Evolutionary conservation across 92 coral and sea anemone species (phyloP).

Genomic region (Virgularia gustaviana): DNA sequence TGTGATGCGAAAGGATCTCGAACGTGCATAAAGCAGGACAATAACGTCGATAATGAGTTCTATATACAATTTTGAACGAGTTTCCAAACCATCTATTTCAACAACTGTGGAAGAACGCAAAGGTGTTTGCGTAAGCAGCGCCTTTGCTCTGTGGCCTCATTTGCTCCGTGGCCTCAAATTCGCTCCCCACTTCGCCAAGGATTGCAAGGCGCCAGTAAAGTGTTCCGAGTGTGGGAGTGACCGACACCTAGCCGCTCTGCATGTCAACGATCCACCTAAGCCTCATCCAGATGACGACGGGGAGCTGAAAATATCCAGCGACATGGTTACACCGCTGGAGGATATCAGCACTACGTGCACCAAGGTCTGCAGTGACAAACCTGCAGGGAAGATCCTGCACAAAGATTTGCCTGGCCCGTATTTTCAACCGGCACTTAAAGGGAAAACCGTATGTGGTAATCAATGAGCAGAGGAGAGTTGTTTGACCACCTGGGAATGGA

Average conservation of each 20-base stretch:
- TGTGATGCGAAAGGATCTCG: too few relatives aligned
- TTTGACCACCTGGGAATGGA: conserved; percentile 24
- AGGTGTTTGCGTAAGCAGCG: conserved; percentile 7
- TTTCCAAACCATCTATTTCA: too few relatives aligned
- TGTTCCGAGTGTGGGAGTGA: conserved; percentile 48
- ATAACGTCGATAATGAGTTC: too few relatives aligned
- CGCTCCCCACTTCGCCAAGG: conserved; percentile 28
- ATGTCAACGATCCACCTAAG: conserved; percentile 19
- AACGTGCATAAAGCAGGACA: too few relatives aligned
- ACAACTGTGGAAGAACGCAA: too few relatives aligned
- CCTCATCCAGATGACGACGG: conserved; percentile 28
- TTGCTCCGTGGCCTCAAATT: conserved; percentile 42
- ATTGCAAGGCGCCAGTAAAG: conserved; percentile 13
- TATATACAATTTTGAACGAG: too few relatives aligned
- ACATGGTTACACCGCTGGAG: background rate
- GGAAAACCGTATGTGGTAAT: conserved; percentile 36
- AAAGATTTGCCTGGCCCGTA: conserved; percentile 44
- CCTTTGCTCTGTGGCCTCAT: too few relatives aligned
- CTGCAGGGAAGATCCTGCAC: conserved; percentile 37
- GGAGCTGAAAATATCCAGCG: conserved; percentile 30
- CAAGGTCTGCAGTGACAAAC: conserved; percentile 20
- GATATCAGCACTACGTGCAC: conserved; percentile 36
- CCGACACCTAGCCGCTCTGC: background rate
- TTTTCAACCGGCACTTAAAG: background rate
- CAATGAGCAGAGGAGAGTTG: conserved; percentile 49